Evolutionary conservation across 1,140 invertebrate species (phyloP), one percentile per base, ranked within the genome.

Genomic region (Bombus waltoni): DNA sequence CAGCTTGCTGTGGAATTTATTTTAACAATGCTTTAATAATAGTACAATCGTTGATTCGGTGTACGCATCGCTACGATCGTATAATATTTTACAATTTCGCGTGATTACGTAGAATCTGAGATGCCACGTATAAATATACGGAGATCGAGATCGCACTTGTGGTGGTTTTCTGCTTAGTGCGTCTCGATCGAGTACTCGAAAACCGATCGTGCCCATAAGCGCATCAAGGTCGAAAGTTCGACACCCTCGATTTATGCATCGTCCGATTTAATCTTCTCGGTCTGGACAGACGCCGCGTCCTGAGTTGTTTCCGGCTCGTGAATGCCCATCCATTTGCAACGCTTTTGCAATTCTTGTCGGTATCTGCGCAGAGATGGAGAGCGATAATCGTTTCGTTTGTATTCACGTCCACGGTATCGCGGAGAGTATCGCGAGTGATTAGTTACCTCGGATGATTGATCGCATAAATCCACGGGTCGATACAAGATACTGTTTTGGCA

Each of bases 401-500:
- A 5, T 11, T 70, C 66, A 10, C 40, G 65, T 62, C 15, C 8
- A 42, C 15, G 38, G 42, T 8, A 42, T 53, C 59, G 35, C 2
- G 3, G 9, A 25, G 15, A 18, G 6, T 38, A n/a, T 57, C 68
- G 47, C 71, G 57, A 32, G 25, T 32, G 47, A 59, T 88, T 13
- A 66, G 83, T 44, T 97, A 98, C 96, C 96, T 97, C 3, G 97
- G 97, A 94, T 98, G 97, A 90, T 97, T 97, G 85, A 97, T 97
- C 35, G 97, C 97, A 87, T 97, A 97, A 28, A 97, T 96, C 97
- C 97, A 97, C 22, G 97, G 97, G 94, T 98, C 97, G 90, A 98
- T 96, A 91, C 97, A 97, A 3, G 97, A 97, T 0, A 97, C 97
- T 2, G 95, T 94, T 92, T 98, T 98, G 75, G 96, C 96, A 88